These are phyloP conservation scores for Ia io DNA, from an alignment of 2,113 vertebrate genomes.

Conservation along the genomic window DNA sequence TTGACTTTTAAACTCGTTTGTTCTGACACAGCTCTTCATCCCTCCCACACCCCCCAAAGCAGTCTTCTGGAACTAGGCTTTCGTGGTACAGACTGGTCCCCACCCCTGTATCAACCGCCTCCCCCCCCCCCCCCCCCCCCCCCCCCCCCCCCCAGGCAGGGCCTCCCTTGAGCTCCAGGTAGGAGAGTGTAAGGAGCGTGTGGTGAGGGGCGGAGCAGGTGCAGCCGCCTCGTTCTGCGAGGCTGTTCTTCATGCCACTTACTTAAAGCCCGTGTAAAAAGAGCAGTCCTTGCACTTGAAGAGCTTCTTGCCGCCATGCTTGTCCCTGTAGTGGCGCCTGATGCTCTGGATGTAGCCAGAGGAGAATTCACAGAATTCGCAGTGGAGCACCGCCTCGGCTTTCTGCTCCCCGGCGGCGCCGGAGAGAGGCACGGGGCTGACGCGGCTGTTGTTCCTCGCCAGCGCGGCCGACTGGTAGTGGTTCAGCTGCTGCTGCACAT, in stretches of 20 bases:
- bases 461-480: constrained; percentile 93
- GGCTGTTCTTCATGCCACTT: constrained; percentile 75
- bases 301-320: constrained; percentile 97
- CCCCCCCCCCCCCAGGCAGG: neutral
- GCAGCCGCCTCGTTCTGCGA: neutral
- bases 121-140: no score
- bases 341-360: constrained; percentile 99
- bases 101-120: neutral
- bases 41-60: neutral
- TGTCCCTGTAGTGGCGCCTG: constrained; percentile 96
- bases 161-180: neutral
- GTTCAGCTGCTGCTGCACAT: constrained; percentile 95
- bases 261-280: constrained; percentile 99
- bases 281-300: constrained; percentile 99
- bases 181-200: neutral
- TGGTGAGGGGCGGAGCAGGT: neutral
- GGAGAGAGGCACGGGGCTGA: constrained; percentile 83
- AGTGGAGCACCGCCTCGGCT: constrained; percentile 89
- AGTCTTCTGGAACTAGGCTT: neutral
- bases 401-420: constrained; percentile 81
- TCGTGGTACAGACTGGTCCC: neutral
- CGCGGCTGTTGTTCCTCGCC: constrained; percentile 89
- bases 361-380: constrained; percentile 99
- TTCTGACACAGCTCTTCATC: neutral
- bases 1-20: neutral